Evolutionary conservation across 2,888 invertebrate species (phyloP).

Genomic region (Nephrotoma flavescens): DNA sequence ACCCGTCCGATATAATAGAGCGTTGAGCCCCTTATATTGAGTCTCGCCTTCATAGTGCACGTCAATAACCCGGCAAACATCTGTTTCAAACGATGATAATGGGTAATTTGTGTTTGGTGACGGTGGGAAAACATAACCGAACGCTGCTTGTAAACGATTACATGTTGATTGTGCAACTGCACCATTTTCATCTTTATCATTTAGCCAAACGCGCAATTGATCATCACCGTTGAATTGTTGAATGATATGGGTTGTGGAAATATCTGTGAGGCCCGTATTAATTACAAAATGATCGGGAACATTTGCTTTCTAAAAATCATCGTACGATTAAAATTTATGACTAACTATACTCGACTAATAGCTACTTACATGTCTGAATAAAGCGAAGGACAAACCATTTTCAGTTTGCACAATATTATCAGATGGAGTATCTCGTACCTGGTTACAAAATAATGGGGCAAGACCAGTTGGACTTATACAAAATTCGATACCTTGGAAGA

Average conservation of each 20-base stretch:
- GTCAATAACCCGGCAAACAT: constrained; percentile 35
- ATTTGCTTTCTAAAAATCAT: constrained; percentile 41
- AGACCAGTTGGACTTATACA: constrained; percentile 34
- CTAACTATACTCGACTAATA: background rate
- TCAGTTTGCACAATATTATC: constrained; percentile 34
- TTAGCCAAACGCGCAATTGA: constrained; percentile 32
- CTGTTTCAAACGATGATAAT: constrained; percentile 14
- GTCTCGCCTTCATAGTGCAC: constrained; percentile 40
- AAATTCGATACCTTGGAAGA: constrained; percentile 44
- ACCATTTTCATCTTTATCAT: constrained; percentile 22
- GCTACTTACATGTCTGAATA: constrained; percentile 42
- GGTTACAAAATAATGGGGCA: constrained; percentile 34
- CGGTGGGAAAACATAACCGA: constrained; percentile 51
- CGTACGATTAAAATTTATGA: no score
- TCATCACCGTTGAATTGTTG: constrained; percentile 31
- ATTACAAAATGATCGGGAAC: constrained; percentile 45
- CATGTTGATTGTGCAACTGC: constrained; percentile 35
- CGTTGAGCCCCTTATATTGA: constrained; percentile 40
- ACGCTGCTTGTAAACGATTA: constrained; percentile 53
- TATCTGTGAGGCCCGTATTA: constrained; percentile 37
- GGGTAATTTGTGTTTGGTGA: constrained; percentile 37
- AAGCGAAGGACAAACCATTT: constrained; percentile 38
- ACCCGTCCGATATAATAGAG: constrained; percentile 39
- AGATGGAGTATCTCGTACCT: constrained; percentile 33
- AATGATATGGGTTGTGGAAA: constrained; percentile 35